Evolutionary conservation across 1,140 invertebrate species (phyloP).

Genomic region (Amyelois transitella): DNA sequence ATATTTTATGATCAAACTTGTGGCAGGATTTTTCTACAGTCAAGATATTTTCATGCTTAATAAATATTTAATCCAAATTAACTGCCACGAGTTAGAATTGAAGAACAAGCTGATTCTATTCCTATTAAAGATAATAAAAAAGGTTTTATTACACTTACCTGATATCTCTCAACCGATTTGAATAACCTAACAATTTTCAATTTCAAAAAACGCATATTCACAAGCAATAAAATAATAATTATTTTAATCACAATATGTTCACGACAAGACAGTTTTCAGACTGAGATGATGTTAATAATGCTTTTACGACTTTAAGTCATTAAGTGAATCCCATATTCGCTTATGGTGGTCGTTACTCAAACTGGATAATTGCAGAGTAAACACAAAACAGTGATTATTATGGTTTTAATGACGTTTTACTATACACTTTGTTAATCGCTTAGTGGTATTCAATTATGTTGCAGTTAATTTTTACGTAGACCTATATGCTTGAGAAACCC

Average conservation of each 20-base stretch:
- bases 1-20: no score
- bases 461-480: neutral
- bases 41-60: neutral
- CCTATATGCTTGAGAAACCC: neutral
- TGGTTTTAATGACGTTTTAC: constrained; percentile 1
- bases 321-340: neutral
- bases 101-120: neutral
- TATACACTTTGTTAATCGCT: neutral
- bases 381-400: constrained; percentile 4
- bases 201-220: neutral
- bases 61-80: no score
- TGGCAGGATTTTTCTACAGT: no score
- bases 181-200: neutral
- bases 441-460: constrained; percentile 1
- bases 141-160: neutral
- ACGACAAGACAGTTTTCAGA: neutral
- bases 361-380: constrained; percentile 4
- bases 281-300: neutral
- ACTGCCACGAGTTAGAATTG: neutral
- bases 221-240: neutral
- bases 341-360: neutral
- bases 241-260: neutral
- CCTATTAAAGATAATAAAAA: neutral
- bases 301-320: neutral
- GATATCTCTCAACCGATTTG: neutral